Base-by-base conservation (phyloP, 2,113 vertebrate species). In the Colaptes auratus region DNA sequence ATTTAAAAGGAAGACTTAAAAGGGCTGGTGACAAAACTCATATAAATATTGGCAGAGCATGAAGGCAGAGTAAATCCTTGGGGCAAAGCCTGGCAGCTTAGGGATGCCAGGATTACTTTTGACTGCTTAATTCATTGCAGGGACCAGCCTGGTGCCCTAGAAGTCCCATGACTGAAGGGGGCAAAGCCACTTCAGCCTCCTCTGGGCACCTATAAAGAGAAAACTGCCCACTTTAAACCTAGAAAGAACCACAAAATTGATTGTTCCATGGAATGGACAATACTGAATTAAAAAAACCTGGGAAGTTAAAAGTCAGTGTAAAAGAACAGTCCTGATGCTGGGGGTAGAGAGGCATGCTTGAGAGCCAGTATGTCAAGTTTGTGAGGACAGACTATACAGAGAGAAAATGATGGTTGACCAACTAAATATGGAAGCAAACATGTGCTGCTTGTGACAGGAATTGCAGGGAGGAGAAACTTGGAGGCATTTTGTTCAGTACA, bases 381-480 rank as follows among this genome's bases (percentile, higher is more conserved):
- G n/a, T 52, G 64, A 79, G 60, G 27, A 19, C 19, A 31, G 50
- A 25, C 48, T 44, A 3, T 6, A 28, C 31, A 35, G 46, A 52
- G 50, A 52, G 50, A 27, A 35, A n/a, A 58, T 27, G 19, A 42
- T 23, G 18, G 17, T 56, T 58, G 52, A 33, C 39, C 19, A 5
- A 25, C 15, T 6, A 27, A 2, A 1, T 6, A 5, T 27, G 8
- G 70, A 66, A 64, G 46, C 39, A 61, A 72, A 35, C 1, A 1
- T 4, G 28, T 56, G 33, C 44, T 35, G 31, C 42, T 71, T 77
- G 66, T 53, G 33, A 10, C 6, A 7, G 25, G 65, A 60, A 18
- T 5, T 42, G 17, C 15, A 31, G 5, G 36, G 63, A 44, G 64
- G 59, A 75, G 39, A n/a, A 81, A 71, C 28, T 71, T 4, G 1